A percentile compares a stretch with the other conserved stretches of the same genome.
phyloP scores from a whole-genome alignment of 2,113 vertebrate genomes.

The Hirundichthys speculiger region DNA sequence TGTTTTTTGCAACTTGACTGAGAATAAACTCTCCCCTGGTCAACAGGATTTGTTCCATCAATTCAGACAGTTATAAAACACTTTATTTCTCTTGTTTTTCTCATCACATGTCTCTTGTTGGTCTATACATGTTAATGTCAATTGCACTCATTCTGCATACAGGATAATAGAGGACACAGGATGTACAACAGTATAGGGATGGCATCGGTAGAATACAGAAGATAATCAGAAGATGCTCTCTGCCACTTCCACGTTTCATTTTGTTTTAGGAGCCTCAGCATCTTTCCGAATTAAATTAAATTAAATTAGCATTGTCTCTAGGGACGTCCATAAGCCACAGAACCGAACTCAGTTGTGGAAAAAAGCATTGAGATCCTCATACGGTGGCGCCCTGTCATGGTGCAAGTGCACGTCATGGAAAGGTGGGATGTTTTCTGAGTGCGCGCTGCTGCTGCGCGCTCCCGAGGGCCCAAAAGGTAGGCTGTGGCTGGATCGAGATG shows the following conservation, averaged over 20 bases:
- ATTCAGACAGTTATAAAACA: conserved; percentile 75
- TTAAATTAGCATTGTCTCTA: conserved; percentile 57
- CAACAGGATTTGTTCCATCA: conserved; percentile 46
- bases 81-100: conserved; percentile 64
- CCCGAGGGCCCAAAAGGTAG: conserved; percentile 90
- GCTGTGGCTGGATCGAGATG: conserved; percentile 85
- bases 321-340: conserved; percentile 28
- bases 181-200: conserved; percentile 71
- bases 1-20: too few relatives aligned
- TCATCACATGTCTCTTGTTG: conserved; percentile 65
- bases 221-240: conserved; percentile 42
- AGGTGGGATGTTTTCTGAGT: conserved; percentile 94
- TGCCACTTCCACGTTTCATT: conserved; percentile 15
- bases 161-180: conserved; percentile 69
- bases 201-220: conserved; percentile 72
- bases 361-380: conserved; percentile 97
- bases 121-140: conserved; percentile 69
- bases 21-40: too few relatives aligned
- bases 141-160: conserved; percentile 73
- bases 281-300: conserved; percentile 52
- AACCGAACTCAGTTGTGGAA: conserved; percentile 88
- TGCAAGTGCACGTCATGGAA: conserved; percentile 93
- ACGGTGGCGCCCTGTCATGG: conserved; percentile 91
- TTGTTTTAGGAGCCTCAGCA: conserved; percentile 15
- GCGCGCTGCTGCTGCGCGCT: conserved; percentile 85